Conservation (phyloP, 2,888 invertebrate genomes). For the Marasmarcha lunaedactyla region DNA sequence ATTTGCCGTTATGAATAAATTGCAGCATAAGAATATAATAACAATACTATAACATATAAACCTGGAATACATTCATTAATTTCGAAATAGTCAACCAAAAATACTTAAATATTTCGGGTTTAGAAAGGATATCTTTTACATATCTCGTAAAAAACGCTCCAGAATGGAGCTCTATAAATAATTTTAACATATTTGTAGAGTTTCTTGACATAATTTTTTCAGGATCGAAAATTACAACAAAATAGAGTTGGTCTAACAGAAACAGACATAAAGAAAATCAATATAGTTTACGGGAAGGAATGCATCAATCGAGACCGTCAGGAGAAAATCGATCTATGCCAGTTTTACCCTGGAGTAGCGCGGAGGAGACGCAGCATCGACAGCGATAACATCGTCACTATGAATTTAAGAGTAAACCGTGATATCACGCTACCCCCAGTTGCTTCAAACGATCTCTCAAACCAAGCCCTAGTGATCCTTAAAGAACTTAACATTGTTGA, state of each 20-base stretch:
- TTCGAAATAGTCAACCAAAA: no score
- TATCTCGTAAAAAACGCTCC: no score
- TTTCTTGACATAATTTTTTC: no score
- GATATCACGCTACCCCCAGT: constrained; percentile 41
- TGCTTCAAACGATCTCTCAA: constrained; percentile 4
- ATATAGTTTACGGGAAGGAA: constrained; percentile 40
- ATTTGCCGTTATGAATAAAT: no score
- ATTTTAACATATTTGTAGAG: no score
- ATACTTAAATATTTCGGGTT: no score
- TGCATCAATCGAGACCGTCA: constrained; percentile 38
- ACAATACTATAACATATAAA: no score
- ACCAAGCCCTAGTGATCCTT: constrained; percentile 9
- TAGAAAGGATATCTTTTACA: no score
- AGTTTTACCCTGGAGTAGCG: constrained; percentile 35
- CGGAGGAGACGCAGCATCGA: constrained; percentile 24
- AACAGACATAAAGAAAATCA: constrained; percentile 38
- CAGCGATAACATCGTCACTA: constrained; percentile 8
- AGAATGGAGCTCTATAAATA: no score
- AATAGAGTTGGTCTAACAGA: constrained; percentile 27
- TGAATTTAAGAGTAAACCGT: constrained; percentile 40
- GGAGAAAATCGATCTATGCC: constrained; percentile 45
- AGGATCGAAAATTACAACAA: constrained; percentile 32
- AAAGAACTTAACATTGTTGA: constrained; percentile 28
- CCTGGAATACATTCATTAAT: no score
- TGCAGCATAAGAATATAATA: no score